These are phyloP conservation scores for Cololabis saira DNA, from an alignment of 2,113 vertebrate genomes.

Conservation along the genomic window DNA sequence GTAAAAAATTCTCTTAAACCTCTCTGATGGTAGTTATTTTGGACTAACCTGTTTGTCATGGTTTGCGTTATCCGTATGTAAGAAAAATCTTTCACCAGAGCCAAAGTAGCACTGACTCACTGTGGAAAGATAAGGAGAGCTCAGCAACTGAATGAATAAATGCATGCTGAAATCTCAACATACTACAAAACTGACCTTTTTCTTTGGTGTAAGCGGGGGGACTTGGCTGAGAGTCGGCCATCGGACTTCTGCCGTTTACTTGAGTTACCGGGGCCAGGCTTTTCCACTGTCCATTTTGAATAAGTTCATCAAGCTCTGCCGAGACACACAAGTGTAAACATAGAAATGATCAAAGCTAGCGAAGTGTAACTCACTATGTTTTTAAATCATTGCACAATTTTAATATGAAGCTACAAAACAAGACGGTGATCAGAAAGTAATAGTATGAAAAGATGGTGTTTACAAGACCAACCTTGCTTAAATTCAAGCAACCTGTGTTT, in stretches of 20 bases:
- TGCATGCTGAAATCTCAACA: not conserved
- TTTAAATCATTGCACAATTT: not conserved
- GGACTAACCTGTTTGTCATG: slow-evolving; percentile 50
- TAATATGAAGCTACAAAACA: too few relatives aligned
- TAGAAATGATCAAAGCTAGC: too few relatives aligned
- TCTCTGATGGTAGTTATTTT: too few relatives aligned
- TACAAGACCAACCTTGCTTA: slow-evolving; percentile 71
- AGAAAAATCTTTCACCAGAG: slow-evolving; percentile 34
- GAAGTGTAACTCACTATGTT: not conserved
- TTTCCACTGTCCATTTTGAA: slow-evolving; percentile 65
- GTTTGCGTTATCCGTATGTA: slow-evolving; percentile 23
- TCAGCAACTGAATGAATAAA: not conserved
- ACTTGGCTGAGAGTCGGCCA: slow-evolving; percentile 27
- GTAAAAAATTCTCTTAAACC: not conserved
- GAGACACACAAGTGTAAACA: not conserved
- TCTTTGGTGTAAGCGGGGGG: slow-evolving; percentile 75
- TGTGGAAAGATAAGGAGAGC: slow-evolving; percentile 31
- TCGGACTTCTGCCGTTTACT: slow-evolving; percentile 20
- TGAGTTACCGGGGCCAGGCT: slow-evolving; percentile 38
- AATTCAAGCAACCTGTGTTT: slow-evolving; percentile 75
- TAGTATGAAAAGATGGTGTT: too few relatives aligned
- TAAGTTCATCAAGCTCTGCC: slow-evolving; percentile 78
- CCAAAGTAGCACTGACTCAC: slow-evolving; percentile 42
- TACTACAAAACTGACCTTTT: slow-evolving; percentile 60
- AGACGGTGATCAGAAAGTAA: too few relatives aligned